Base-by-base conservation (phyloP, 2,113 vertebrate species). In the Cynocephalus volans region DNA sequence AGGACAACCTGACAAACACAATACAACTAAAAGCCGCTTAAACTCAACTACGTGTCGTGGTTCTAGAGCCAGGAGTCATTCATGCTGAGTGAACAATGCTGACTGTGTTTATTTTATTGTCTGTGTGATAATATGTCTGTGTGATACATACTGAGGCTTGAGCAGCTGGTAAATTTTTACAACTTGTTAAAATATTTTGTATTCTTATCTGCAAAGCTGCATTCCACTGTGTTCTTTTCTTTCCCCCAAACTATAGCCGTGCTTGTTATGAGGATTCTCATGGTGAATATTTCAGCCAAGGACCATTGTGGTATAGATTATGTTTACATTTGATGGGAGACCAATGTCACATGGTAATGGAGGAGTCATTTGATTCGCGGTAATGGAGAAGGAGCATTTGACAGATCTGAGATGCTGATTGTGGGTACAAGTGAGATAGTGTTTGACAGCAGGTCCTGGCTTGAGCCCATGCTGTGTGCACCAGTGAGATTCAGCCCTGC, bases 161-260 rank as follows among this genome's bases (percentile, higher is more conserved):
- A 87, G 24, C 64, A 90, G 56, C 87, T 80, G 79, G 33, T 76
- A 48, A 77, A 26, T 56, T 76, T 87, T 92, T 93, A 19, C 84
- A 77, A 80, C 80, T 93, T 70, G 81, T 91, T 87, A 45, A 33
- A 45, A 83, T 88, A 7, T 52, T 70, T 97, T 93, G 87, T 75
- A 86, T 45, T 92, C 92, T 96, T 90, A 82, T 96, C 97, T 96
- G 90, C 93, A 95, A 94, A 92, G 60, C 54, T 76, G 15, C 70
- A 85, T 95, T 87, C 65, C 17, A 10, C 33, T 50, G 26, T 31
- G 24, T 52, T 69, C 67, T 54, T 79, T 91, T 90, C 81, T 75
- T 88, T 70, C 26, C 41, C 75, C 50, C 26, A 70, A 79, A 89
- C 18, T 69, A 67, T 11, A 95, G 75, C 58, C 60, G 28, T 70